Conservation (phyloP, 2,113 vertebrate species). For the Turdus rufiventris region DNA sequence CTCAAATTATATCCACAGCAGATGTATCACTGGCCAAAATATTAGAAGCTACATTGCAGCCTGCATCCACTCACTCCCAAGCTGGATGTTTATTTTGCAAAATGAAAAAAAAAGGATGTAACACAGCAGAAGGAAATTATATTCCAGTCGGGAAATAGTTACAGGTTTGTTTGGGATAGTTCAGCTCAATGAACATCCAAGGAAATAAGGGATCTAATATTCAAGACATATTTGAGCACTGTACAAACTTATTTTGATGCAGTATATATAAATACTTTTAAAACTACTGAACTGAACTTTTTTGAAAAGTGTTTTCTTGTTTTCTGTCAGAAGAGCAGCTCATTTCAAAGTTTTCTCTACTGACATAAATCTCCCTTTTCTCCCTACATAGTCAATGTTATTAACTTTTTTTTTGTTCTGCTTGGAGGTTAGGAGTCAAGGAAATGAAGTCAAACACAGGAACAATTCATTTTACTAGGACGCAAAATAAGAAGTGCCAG, state of each 20-base stretch:
- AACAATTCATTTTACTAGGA: background rate
- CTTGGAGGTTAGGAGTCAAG: background rate
- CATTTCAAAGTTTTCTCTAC: background rate
- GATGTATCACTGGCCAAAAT: background rate
- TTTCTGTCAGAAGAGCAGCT: background rate
- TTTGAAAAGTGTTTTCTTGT: background rate
- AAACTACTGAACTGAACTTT: background rate
- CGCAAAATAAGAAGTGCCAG: background rate
- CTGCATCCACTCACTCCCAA: background rate
- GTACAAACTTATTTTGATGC: background rate
- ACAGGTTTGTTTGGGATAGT: background rate
- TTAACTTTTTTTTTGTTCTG: background rate
- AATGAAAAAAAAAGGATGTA: background rate
- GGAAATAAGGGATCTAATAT: background rate
- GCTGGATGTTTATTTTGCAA: background rate
- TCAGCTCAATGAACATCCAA: background rate
- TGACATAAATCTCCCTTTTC: accelerated
- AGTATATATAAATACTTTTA: background rate
- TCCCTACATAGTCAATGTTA: background rate
- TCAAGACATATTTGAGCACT: background rate
- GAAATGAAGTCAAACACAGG: background rate
- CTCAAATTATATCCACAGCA: background rate
- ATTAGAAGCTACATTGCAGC: background rate
- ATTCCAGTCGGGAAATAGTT: background rate
- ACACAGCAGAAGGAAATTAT: background rate